Evolutionary conservation across 2,113 vertebrate genomes (phyloP), one percentile per base, ranked within the genome.

Genomic region (Rhinopomastus cyanomelas): DNA sequence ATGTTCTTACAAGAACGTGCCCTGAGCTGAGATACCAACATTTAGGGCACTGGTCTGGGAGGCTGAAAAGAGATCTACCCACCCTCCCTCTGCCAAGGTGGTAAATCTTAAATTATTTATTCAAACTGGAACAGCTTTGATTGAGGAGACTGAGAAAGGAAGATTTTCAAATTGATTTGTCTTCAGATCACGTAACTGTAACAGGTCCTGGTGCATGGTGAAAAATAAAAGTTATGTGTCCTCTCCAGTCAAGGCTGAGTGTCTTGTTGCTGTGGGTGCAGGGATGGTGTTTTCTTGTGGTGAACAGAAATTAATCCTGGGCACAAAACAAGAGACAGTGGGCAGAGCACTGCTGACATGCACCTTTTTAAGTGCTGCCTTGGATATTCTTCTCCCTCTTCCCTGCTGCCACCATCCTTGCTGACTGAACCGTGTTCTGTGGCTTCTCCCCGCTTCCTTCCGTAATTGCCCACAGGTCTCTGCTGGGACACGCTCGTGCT

Each of bases 401-500:
- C 4, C 36, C 26, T 34, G 13, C 30, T 32, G 52, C n/a, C 3
- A 4, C n/a, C 29, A 36, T 60, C 72, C 6, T 2, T 12, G 39
- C 76, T 46, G 76, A 7, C 36, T 22, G 36, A 48, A 73, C 4
- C 8, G 20, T 6, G 8, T 2, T 55, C 4, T 9, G 5, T 1
- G 52, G 15, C 49, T 66, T 62, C 6, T 32, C 34, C 14, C 26
- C 4, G 61, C 37, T n/a, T 39, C 57, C 1, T 5, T 29, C 27
- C 6, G 9, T 9, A 3, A 0, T 16, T 21, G 22, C 44, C 8
- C 0, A 6, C 51, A 32, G 9, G 17, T 17, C 22, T 34, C 23
- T 32, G 0, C 37, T 0, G n/a, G 34, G 17, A 61, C 59, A 7
- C 1, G 12, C 51, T 11, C 13, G 5, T 48, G n/a, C 57, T 42